phyloP scores from a whole-genome alignment of 2,888 invertebrate species.

The Diplolepis rosae region DNA sequence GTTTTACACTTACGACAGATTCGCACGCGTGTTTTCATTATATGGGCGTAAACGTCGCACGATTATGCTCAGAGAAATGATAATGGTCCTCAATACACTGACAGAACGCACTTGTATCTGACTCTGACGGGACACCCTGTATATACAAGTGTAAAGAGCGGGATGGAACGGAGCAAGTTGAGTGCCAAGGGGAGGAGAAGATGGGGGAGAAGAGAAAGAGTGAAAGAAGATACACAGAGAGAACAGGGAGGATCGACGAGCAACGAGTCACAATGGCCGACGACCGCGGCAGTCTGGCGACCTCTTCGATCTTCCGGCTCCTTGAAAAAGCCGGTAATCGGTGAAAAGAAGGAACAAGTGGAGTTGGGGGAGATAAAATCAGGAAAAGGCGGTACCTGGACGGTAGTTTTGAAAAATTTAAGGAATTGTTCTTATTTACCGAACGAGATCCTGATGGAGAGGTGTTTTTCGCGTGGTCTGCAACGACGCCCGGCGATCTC shows the following conservation, averaged over 20 bases:
- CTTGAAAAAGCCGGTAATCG: constrained; percentile 15
- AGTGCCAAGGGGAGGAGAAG: background rate
- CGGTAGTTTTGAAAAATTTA: background rate
- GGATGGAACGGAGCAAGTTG: constrained; percentile 20
- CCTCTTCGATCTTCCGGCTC: constrained; percentile 30
- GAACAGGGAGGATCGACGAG: background rate
- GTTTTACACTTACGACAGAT: constrained; percentile 12
- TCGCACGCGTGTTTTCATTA: constrained; percentile 18
- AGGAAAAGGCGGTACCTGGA: background rate
- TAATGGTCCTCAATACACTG: constrained; percentile 23
- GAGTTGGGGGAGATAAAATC: background rate
- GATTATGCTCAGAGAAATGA: constrained; percentile 5
- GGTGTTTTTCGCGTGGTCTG: constrained; percentile 19
- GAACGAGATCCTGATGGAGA: constrained; percentile 15
- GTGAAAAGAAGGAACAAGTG: background rate
- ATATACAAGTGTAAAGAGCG: constrained; percentile 25
- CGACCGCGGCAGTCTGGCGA: constrained; percentile 27
- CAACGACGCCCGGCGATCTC: constrained; percentile 3
- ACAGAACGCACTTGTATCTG: constrained; percentile 5
- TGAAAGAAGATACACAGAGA: background rate
- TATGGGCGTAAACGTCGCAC: constrained; percentile 5
- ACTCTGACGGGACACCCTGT: constrained; percentile 21
- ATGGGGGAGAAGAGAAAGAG: background rate
- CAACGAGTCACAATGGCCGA: constrained; percentile 29
- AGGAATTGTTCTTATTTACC: constrained; percentile 19